Evolutionary conservation across 2,888 invertebrate genomes (phyloP), one percentile per base, ranked within the genome.

Genomic region (Itoplectis maculator): DNA sequence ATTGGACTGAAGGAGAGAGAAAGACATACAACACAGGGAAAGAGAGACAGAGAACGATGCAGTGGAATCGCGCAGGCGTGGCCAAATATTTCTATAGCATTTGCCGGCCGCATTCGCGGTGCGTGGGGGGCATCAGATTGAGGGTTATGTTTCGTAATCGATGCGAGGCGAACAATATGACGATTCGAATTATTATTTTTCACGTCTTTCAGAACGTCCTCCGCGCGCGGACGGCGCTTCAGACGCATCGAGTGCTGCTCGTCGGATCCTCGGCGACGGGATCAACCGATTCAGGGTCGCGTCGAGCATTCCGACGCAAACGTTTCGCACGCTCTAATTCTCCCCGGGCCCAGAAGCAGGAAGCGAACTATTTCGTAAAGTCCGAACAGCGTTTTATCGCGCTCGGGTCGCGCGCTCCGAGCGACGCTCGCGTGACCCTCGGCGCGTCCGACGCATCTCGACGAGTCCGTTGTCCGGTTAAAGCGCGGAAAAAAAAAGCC

Each of bases 281-380:
- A 49, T 18, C n/a, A n/a, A n/a, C 51, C 83, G 73, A 79, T 80
- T 81, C 86, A 86, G 80, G 86, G 85, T 88, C 86, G 63, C 20
- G 72, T 11, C 66, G 83, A 82, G 82, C 74, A 83, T 84, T 84
- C 79, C 65, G 72, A 72, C 75, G 82, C 76, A 84, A 85, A 85
- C n/a, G 83, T 84, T 88, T 88, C 84, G 86, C 88, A 88, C 87
- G 88, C 83, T 86, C 70, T 84, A 85, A 84, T 85, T 84, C 77
- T 42, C 68, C 42, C 81, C 51, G 70, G 59, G n/a, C n/a, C n/a
- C 79, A 59, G 78, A 79, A 79, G 65, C 86, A 84, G 87, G 87
- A 88, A 88, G 85, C 72, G 65, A 86, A 87, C 83, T 85, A 87
- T 89, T 89, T 88, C 76, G 83, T 81, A 85, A 80, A 84, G 74